Evolutionary conservation across 2,888 invertebrate species (phyloP), one percentile per base, ranked within the genome.

Genomic region (Epinotia demarniana): DNA sequence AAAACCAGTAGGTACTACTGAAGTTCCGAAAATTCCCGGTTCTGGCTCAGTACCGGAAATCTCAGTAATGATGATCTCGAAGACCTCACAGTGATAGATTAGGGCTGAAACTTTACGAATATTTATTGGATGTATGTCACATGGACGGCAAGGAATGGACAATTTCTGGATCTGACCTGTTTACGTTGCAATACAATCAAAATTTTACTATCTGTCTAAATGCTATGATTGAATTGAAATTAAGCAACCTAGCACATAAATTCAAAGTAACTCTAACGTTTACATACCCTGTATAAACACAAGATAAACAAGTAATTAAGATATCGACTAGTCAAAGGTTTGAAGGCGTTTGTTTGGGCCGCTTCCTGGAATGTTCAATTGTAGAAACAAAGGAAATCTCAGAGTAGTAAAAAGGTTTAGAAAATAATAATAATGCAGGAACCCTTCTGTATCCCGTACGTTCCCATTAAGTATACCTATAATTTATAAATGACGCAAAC

Each of bases 371-470:
- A 70, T 58, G 13, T 27, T 23, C n/a, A 55, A 46, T 49, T 16
- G 12, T 57, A 46, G 12, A 64, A 46, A 57, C 69, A 70, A 74
- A 74, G 58, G 64, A 58, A 74, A 63, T 63, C 46, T 46, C 2
- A 43, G 12, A 43, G 39, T 39, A 12, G 3, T 12, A 49, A 13
- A 49, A 16, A 4, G 5, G 49, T 5, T 13, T 49, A 13, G 13
- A 13, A 13, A 13, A 46, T 46, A 13, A 46, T 46, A 46, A 46
- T 46, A 46, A 46, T 46, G 46, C 46, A 46, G 13, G 13, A 46
- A 1, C 12, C 12, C 46, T 46, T 46, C 12, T 46, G 46, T 46
- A 46, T 46, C 12, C 12, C 11, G 46, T 46, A 46, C 46, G 46
- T 46, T 12, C n/a, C n/a, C n/a, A n/a, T n/a, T n/a, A n/a, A n/a